A percentile compares a stretch with the other conserved stretches of the same genome.
phyloP scores from a whole-genome alignment of 2,113 vertebrate genomes.

The Clarias macrocephalus region DNA sequence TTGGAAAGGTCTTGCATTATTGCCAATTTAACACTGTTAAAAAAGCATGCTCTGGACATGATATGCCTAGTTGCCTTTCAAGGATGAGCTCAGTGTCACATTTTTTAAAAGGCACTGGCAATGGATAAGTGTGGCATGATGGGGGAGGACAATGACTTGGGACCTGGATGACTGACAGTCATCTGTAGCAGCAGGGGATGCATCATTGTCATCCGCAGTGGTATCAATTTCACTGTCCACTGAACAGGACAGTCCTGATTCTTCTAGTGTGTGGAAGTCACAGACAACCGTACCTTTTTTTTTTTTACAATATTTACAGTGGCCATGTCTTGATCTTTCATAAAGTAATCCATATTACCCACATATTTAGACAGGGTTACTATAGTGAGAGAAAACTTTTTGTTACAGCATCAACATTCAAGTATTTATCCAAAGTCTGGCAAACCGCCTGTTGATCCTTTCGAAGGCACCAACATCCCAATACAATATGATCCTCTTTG shows the following conservation, averaged over 20 bases:
- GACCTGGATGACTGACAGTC: neutral
- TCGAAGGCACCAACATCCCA: too few species aligned
- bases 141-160: neutral
- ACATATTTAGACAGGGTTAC: neutral
- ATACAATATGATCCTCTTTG: too few species aligned
- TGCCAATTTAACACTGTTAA: constrained; percentile 20
- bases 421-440: neutral
- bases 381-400: too few species aligned
- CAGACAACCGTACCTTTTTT: too few species aligned
- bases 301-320: too few species aligned
- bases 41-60: neutral
- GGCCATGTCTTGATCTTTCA: neutral
- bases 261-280: too few species aligned
- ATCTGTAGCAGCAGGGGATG: too few species aligned
- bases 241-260: too few species aligned
- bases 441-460: too few species aligned
- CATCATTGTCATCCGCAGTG: too few species aligned
- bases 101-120: neutral
- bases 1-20: constrained; percentile 12
- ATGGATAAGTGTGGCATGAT: neutral
- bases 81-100: neutral
- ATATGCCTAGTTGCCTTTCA: constrained; percentile 23
- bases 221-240: too few species aligned
- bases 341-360: neutral
- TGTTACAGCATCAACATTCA: too few species aligned